phyloP scores from a whole-genome alignment of 2,113 vertebrate species.

The Ochotona princeps region DNA sequence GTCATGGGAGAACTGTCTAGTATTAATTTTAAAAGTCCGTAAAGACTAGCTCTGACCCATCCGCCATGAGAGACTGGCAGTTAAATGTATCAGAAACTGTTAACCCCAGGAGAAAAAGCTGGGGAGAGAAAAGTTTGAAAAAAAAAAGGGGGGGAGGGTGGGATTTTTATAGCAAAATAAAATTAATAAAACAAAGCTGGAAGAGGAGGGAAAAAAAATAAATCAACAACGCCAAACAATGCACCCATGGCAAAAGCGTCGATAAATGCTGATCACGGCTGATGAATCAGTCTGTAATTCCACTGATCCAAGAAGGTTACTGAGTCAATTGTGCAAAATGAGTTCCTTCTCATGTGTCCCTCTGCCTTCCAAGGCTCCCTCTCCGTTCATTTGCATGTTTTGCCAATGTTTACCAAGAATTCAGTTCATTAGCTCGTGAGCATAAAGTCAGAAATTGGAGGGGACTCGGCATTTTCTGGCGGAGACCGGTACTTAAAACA shows the following conservation, averaged over 20 bases:
- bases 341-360: conserved; percentile 87
- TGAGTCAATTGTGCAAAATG: conserved; percentile 92
- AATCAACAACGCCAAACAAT: conserved; percentile 60
- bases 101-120: conserved; percentile 81
- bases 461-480: conserved; percentile 84
- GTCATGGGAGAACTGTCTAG: conserved; percentile 87
- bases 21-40: conserved; percentile 91
- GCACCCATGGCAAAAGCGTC: conserved; percentile 83
- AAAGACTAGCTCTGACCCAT: conserved; percentile 93
- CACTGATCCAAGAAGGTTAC: conserved; percentile 92
- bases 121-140: not conserved
- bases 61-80: conserved; percentile 90
- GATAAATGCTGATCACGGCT: conserved; percentile 91
- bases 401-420: conserved; percentile 87
- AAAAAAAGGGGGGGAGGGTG: not conserved
- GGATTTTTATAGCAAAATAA: not conserved
- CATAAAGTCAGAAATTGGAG: conserved; percentile 85
- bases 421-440: conserved; percentile 88
- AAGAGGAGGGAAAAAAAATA: not conserved
- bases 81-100: conserved; percentile 89
- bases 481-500: conserved; percentile 84
- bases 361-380: conserved; percentile 86
- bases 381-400: conserved; percentile 86
- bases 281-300: conserved; percentile 93
- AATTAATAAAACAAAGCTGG: not conserved